Base-by-base conservation (phyloP, 2,888 invertebrate species). In the Diaphora mendica region DNA sequence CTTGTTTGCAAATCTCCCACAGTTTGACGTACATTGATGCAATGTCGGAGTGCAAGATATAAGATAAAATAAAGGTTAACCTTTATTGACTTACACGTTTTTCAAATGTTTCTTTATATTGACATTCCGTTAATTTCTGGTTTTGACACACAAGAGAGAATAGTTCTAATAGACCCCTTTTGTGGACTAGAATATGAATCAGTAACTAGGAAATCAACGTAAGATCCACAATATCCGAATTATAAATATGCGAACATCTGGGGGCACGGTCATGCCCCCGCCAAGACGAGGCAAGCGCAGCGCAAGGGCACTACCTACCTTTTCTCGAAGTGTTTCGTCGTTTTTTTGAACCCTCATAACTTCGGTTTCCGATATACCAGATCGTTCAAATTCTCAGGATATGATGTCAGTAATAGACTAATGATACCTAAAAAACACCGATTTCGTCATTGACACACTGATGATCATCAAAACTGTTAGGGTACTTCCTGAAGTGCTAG, bases 11-110 rank as follows among this genome's bases (percentile, higher is more conserved):
- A 65, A 68, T 75, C 42, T 55, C 70, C 48, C 68, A 74, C 73
- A 73, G 13, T 55, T 51, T 82, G 78, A 82, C 79, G 82, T 82
- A 78, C 77, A 35, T 64, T 51, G 67, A 75, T 74, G 70, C 72
- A 72, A 73, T 73, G 64, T 48, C 67, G 70, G 71, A 77, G 77
- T 77, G 17, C 62, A 62, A 26, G 30, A 62, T 30, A 30, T 62
- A 62, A 62, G 59, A 59, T 30, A 30, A 59, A 30, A 30, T 59
- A 26, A 59, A 59, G 26, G 17, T 30, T 15, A 62, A 30, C 30
- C 13, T 62, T 59, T 30, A 17, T 62, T 62, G 30, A 9, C 0
- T 62, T 17, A 59, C 51, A 62, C 62, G 8, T 17, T 62, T 30
- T 62, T 62, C 5, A 30, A 17, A 30, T 30, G 30, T 30, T 62